Evolutionary conservation across 2,797 vertebrate species (phyloP), one percentile per base, ranked within the genome.

Genomic region (Peromyscus aztecus): DNA sequence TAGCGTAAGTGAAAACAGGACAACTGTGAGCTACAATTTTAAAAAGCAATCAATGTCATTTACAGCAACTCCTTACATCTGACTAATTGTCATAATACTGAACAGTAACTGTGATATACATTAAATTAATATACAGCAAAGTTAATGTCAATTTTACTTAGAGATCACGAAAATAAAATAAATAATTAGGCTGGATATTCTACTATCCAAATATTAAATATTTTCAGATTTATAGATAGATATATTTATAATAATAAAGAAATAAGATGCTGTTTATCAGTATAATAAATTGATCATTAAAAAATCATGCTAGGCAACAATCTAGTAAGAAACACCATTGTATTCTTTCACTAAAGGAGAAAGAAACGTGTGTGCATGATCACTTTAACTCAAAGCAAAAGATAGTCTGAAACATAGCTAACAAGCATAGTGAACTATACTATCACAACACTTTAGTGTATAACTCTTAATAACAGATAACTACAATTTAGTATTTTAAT

Each of bases 211-310:
- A 84, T 73, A 94, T 17, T 71, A 93, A 11, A 78, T 5, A 84
- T 61, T n/a, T 55, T 95, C 63, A 95, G 34, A 82, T 69, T 86
- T 77, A 91, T 14, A 59, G 90, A 73, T 52, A 88, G 61, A 69
- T 2, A 91, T 91, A 76, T 4, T 76, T 55, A 65, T 55, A 81
- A 89, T 90, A 87, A 78, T 46, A 31, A 85, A 91, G 24, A 94
- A 90, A 40, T 95, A 89, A 84, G 49, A 57, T 69, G 93, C 43
- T 89, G 55, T 21, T 43, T 82, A 83, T n/a, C 40, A 91, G 57
- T 69, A 91, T 29, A 19, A n/a, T 96, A 46, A 49, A 92, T 31
- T 88, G n/a, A 97, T 55, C 29, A 96, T 61, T 95, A 90, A 97
- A 89, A 89, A 40, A 95, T 46, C 9, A 75, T 93, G 87, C 19